Evolutionary conservation across 2,888 invertebrate genomes (phyloP).

Genomic region (Ochropacha duplaris): DNA sequence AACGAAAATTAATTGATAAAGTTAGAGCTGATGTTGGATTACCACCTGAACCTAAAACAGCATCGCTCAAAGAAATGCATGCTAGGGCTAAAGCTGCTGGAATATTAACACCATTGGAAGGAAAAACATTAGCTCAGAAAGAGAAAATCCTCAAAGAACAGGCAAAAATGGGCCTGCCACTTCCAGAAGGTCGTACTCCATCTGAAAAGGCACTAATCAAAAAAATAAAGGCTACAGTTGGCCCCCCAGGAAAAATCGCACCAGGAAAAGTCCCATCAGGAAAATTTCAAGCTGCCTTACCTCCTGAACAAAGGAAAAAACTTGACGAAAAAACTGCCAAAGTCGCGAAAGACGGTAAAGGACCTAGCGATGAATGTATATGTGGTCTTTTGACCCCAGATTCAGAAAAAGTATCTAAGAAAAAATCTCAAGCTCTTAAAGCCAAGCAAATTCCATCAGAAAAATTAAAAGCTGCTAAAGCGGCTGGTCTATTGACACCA

Average conservation of each 20-base stretch:
- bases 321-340: too few species aligned
- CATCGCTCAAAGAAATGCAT: conserved; percentile 32
- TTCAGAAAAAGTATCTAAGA: too few species aligned
- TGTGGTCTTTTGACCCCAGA: too few species aligned
- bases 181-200: conserved; percentile 39
- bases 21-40: conserved; percentile 25
- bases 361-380: too few species aligned
- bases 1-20: conserved; percentile 14
- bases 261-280: conserved; percentile 16
- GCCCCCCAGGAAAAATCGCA: background rate
- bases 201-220: conserved; percentile 31
- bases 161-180: conserved; percentile 27
- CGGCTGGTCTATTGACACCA: conserved; percentile 25
- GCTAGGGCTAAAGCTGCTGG: conserved; percentile 31
- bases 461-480: conserved; percentile 8
- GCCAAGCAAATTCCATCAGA: conserved; percentile 5
- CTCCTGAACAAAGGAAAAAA: too few species aligned
- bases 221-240: conserved; percentile 14
- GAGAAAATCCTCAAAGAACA: conserved; percentile 26
- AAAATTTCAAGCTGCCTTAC: conserved; percentile 27
- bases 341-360: too few species aligned
- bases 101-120: background rate
- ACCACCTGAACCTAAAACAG: conserved; percentile 31
- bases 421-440: too few species aligned
- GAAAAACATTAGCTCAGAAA: conserved; percentile 15